phyloP scores from a whole-genome alignment of 2,888 invertebrate species.

The Ectropis crepuscularia region DNA sequence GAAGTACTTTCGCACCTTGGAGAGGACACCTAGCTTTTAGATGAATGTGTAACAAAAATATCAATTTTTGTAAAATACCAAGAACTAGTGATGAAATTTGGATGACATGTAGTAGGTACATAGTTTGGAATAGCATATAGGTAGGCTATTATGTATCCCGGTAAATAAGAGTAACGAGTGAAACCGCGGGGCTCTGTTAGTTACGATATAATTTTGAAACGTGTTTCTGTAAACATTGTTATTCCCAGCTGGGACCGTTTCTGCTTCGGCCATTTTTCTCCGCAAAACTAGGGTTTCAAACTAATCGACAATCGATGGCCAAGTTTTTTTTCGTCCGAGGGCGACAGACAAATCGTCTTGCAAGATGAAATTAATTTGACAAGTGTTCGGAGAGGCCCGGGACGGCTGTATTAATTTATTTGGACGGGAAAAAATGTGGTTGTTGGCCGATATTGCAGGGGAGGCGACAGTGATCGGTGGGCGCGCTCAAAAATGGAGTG shows the following conservation, averaged over 20 bases:
- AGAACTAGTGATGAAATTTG: no score
- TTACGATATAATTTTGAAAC: no score
- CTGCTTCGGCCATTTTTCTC: constrained; percentile 1
- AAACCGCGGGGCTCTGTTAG: no score
- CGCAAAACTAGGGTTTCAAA: constrained; percentile 44
- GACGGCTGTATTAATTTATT: constrained; percentile 82
- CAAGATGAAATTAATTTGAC: constrained; percentile 84
- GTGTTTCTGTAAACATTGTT: neutral
- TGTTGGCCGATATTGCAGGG: constrained; percentile 48
- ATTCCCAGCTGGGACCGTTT: neutral
- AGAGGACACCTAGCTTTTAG: no score
- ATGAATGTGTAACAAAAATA: no score
- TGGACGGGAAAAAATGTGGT: constrained; percentile 81
- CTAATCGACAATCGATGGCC: constrained; percentile 78
- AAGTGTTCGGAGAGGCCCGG: constrained; percentile 69
- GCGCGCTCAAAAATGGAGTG: constrained; percentile 41
- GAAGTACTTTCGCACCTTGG: no score
- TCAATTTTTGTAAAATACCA: no score
- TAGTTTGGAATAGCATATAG: no score
- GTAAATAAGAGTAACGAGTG: no score
- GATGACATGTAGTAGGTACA: no score
- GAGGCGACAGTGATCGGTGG: constrained; percentile 43
- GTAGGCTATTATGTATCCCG: no score
- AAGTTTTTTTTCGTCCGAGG: constrained; percentile 77
- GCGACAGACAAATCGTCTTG: constrained; percentile 82